Conservation (phyloP, 2,113 vertebrate species). For the Clarias batrachus region DNA sequence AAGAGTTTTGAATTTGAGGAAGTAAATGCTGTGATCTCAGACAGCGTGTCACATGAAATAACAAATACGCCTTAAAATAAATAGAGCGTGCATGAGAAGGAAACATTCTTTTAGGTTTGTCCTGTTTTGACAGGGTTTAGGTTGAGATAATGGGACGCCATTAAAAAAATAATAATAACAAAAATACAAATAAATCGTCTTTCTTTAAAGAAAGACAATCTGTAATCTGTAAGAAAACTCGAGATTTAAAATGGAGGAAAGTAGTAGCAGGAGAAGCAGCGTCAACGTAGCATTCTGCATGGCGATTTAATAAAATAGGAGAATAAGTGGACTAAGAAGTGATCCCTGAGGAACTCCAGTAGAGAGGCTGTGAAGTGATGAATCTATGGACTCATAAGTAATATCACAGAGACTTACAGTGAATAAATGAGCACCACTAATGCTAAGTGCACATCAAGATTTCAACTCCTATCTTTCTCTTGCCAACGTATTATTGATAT, state of each 20-base stretch:
- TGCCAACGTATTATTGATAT: constrained; percentile 27
- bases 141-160: not conserved
- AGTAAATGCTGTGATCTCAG: not conserved
- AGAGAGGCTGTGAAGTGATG: not conserved
- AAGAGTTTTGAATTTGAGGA: not conserved
- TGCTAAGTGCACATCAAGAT: not conserved
- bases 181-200: too few species aligned
- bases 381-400: not conserved
- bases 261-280: not conserved
- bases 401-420: not conserved
- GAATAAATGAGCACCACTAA: not conserved
- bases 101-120: not conserved
- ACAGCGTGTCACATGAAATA: not conserved
- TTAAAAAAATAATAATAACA: not conserved
- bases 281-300: not conserved
- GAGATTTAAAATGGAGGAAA: not conserved
- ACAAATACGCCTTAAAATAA: constrained; percentile 6
- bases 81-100: not conserved
- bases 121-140: not conserved
- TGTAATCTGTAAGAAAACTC: not conserved
- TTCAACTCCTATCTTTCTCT: not conserved
- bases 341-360: not conserved
- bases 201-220: not conserved
- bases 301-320: not conserved
- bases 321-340: not conserved